phyloP scores from a whole-genome alignment of 2,797 vertebrate genomes.

The Cheirogaleus major region DNA sequence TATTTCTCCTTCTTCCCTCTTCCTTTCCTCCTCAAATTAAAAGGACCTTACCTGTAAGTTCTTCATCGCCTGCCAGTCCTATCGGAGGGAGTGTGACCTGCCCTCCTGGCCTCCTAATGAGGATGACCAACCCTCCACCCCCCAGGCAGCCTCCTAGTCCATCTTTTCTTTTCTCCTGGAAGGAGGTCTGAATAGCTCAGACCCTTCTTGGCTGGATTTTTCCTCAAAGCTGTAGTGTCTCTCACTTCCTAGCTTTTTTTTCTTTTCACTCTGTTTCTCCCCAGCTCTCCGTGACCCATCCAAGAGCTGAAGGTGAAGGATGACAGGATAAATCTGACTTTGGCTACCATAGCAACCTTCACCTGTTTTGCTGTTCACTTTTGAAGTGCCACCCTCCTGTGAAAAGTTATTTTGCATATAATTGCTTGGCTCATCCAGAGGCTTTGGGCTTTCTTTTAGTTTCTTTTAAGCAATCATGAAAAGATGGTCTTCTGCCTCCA shows the following conservation, averaged over 20 bases:
- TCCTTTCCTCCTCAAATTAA: neutral
- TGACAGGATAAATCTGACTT: neutral
- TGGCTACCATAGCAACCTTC: conserved; percentile 63
- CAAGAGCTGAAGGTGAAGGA: conserved; percentile 45
- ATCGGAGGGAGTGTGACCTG: neutral
- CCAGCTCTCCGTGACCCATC: neutral
- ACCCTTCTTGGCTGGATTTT: neutral
- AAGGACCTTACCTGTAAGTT: neutral
- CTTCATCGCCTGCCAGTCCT: neutral
- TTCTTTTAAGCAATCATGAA: neutral
- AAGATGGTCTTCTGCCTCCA: neutral
- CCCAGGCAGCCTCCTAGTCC: neutral
- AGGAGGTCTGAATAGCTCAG: neutral
- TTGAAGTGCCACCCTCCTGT: conserved; percentile 33
- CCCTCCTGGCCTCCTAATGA: neutral
- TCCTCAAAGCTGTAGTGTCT: neutral
- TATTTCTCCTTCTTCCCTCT: neutral
- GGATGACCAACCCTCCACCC: neutral
- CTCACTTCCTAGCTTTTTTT: neutral
- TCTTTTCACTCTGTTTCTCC: neutral
- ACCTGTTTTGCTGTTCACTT: conserved; percentile 46
- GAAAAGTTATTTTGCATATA: conserved; percentile 48
- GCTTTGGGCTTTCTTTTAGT: neutral
- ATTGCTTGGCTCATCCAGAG: neutral
- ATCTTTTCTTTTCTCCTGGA: neutral